Evolutionary conservation across 2,113 vertebrate genomes (phyloP).

Genomic region (Sigmodon hispidus): DNA sequence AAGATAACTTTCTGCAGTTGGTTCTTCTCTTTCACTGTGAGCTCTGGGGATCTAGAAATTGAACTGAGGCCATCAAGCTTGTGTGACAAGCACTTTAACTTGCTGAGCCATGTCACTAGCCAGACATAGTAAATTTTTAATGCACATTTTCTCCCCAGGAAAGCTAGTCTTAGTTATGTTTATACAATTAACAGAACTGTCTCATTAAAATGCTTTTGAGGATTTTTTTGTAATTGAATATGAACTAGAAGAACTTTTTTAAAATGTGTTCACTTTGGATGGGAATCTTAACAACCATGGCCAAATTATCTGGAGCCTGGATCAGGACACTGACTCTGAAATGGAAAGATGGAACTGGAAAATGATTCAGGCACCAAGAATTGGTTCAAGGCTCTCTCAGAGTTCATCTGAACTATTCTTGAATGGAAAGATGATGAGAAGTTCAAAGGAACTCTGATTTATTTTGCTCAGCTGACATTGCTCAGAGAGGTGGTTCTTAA

Average conservation of each 20-base stretch:
- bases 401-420: not conserved
- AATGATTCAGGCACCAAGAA: not conserved
- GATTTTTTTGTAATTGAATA: constrained; percentile 27
- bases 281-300: not conserved
- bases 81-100: not conserved
- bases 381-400: not conserved
- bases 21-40: not conserved
- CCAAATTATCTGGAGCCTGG: constrained; percentile 22
- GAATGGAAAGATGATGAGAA: not conserved
- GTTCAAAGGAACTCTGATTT: not conserved
- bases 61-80: not conserved
- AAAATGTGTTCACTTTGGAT: constrained; percentile 48
- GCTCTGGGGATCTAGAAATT: not conserved
- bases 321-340: not conserved
- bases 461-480: not conserved
- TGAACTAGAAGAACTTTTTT: not conserved
- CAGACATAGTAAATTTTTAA: not conserved
- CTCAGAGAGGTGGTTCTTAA: not conserved
- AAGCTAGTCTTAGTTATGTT: not conserved
- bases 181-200: constrained; percentile 29
- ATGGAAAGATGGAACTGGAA: not conserved
- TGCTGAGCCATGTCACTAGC: not conserved
- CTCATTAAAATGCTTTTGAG: constrained; percentile 42
- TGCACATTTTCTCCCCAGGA: not conserved
- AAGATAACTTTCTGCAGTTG: not conserved